Evolutionary conservation across 2,113 vertebrate genomes (phyloP).

Genomic region (Syngnathus floridae): DNA sequence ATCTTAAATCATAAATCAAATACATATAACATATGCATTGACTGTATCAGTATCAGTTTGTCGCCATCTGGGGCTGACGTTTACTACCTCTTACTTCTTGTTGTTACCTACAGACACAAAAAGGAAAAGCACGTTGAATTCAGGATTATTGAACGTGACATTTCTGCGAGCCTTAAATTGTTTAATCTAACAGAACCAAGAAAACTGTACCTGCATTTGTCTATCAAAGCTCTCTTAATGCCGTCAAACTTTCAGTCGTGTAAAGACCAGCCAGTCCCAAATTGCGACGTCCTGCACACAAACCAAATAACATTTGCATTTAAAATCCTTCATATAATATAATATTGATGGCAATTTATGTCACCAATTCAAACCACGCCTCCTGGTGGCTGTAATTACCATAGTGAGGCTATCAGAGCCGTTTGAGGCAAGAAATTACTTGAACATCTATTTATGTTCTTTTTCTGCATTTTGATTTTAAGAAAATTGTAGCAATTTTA

Average conservation of each 20-base stretch:
- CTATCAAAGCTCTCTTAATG: slow-evolving; percentile 14
- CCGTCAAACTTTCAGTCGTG: slow-evolving; percentile 1
- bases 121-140: not conserved
- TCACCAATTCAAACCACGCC: not conserved
- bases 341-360: not conserved
- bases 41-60: not conserved
- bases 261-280: slow-evolving; percentile 3
- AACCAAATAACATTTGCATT: not conserved
- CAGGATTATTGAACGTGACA: not conserved
- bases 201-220: slow-evolving; percentile 22
- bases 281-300: slow-evolving; percentile 10
- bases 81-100: slow-evolving; percentile 15
- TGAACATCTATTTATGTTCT: no score
- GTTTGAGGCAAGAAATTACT: not conserved
- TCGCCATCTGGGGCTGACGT: slow-evolving; percentile 5
- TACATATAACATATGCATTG: not conserved
- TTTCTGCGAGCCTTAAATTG: not conserved
- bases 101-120: slow-evolving; percentile 26
- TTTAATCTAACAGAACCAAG: not conserved
- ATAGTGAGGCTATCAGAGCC: not conserved
- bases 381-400: not conserved
- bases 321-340: not conserved
- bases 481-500: not conserved
- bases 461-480: no score
- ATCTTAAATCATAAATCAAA: not conserved